phyloP scores from a whole-genome alignment of 2,888 invertebrate species.

The Hipparchia sbordonii region DNA sequence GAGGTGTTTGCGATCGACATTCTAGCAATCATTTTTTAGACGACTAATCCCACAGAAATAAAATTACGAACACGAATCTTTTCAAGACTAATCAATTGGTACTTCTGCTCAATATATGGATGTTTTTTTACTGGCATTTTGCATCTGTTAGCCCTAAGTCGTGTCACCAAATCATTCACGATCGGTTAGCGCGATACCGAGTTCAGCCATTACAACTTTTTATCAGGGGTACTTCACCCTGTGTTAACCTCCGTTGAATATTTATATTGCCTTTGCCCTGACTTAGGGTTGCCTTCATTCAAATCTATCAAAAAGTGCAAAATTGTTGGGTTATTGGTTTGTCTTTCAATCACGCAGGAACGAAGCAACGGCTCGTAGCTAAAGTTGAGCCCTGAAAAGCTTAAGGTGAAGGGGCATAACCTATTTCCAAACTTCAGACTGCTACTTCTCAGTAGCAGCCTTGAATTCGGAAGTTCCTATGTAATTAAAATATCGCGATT shows the following conservation, averaged over 20 bases:
- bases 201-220: constrained; percentile 45
- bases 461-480: no score
- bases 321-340: background rate
- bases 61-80: no score
- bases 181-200: constrained; percentile 29
- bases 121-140: background rate
- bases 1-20: no score
- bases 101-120: background rate
- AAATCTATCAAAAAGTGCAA: background rate
- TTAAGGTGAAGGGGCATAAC: no score
- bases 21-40: no score
- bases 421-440: no score
- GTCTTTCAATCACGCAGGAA: no score
- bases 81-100: background rate
- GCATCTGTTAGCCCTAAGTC: constrained; percentile 5
- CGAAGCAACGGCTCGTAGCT: no score
- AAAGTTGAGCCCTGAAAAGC: no score
- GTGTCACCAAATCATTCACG: constrained; percentile 28
- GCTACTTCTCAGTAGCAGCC: no score
- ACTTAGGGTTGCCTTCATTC: constrained; percentile 6
- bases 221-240: constrained; percentile 55
- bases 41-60: no score
- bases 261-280: constrained; percentile 54
- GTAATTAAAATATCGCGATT: no score
- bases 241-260: constrained; percentile 65